Evolutionary conservation across 2,113 vertebrate genomes (phyloP).

Genomic region (Anarhynchus alexandrinus): DNA sequence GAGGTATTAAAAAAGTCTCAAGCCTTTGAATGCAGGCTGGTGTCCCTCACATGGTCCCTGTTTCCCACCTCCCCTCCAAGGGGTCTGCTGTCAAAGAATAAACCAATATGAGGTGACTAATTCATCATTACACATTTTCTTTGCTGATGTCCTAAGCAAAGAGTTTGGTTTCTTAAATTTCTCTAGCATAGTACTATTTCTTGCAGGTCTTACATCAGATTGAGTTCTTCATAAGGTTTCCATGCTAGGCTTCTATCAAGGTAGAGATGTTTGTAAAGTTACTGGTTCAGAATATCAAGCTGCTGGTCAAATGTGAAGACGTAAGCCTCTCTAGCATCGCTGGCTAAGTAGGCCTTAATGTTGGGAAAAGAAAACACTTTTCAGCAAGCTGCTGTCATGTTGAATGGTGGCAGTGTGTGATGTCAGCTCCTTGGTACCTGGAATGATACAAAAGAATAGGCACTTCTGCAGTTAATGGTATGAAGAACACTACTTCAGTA

Average conservation of each 20-base stretch:
- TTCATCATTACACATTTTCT: not conserved
- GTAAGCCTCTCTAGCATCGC: not conserved
- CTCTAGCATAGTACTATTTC: not conserved
- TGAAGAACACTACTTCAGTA: not conserved
- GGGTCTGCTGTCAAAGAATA: not conserved
- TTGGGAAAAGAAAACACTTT: not conserved
- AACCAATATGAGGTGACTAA: not conserved
- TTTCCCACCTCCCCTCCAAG: not conserved
- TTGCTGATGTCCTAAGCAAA: not conserved
- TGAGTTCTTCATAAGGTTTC: not conserved
- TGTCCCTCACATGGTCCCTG: not conserved
- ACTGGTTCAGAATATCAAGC: not conserved
- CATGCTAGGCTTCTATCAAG: not conserved
- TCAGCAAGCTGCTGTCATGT: not conserved
- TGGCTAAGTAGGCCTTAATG: not conserved
- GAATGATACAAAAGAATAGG: not conserved
- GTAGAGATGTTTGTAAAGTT: not conserved
- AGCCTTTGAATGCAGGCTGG: not conserved
- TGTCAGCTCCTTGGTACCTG: not conserved
- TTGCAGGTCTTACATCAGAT: not conserved
- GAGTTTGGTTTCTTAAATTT: not conserved
- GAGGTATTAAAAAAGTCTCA: not conserved
- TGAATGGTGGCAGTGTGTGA: not conserved
- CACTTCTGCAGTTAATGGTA: not conserved
- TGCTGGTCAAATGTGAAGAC: not conserved